Percentiles rank a stretch among this genome's conserved stretches.
Conservation (phyloP, 2,113 vertebrate species). For the Ascaphus truei region DNA sequence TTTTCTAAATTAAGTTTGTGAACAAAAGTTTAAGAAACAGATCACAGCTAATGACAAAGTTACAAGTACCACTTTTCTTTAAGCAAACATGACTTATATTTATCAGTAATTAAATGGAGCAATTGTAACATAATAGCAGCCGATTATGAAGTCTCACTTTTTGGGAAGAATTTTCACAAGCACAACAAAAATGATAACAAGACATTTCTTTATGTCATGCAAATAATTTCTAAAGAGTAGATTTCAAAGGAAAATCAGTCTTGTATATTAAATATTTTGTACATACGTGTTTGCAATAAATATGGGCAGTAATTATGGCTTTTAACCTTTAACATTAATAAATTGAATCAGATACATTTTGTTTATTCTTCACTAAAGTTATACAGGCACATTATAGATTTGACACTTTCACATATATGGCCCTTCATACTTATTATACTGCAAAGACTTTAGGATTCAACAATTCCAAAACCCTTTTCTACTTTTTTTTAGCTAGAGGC, state of each 20-base stretch:
- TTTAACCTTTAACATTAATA: too few species aligned
- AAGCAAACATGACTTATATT: not conserved
- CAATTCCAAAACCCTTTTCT: too few species aligned
- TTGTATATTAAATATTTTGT: too few species aligned
- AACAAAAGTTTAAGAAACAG: not conserved
- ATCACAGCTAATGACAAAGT: not conserved
- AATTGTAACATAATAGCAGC: slow-evolving; percentile 2
- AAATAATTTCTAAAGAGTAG: not conserved
- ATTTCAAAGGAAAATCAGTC: not conserved
- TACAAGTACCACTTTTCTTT: not conserved
- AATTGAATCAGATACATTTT: too few species aligned
- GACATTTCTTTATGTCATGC: not conserved
- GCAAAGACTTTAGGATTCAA: too few species aligned
- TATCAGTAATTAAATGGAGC: not conserved
- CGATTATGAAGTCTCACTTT: slow-evolving; percentile 6
- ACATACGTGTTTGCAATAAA: too few species aligned
- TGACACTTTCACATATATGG: too few species aligned
- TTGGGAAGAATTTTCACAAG: not conserved
- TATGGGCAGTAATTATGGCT: too few species aligned
- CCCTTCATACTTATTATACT: too few species aligned
- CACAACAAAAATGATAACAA: not conserved
- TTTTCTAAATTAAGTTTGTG: not conserved
- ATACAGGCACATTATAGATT: too few species aligned
- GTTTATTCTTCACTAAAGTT: too few species aligned
- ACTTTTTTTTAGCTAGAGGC: too few species aligned